These are phyloP conservation scores for Meloidogyne floridensis DNA, from an alignment of 1,140 invertebrate species.

Conservation along the genomic window DNA sequence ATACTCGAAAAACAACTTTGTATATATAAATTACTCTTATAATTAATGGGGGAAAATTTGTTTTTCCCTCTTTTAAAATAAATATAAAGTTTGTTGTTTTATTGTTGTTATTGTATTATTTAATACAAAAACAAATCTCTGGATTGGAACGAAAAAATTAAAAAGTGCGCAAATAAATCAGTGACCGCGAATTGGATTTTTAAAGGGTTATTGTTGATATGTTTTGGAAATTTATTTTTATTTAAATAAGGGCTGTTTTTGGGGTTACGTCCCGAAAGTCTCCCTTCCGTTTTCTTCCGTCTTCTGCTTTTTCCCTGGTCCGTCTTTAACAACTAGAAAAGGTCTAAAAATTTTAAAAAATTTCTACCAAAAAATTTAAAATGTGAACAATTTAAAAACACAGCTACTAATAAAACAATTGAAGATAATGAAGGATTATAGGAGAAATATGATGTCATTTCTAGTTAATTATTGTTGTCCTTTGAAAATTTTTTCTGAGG, in stretches of 20 bases:
- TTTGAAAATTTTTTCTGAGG: not conserved
- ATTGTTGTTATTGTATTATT: not conserved
- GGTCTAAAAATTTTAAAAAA: not conserved
- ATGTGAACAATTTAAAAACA: not conserved
- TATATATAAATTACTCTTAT: not conserved
- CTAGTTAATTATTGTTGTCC: not conserved
- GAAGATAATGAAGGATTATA: not conserved
- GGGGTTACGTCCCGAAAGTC: no score
- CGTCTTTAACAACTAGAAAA: no score
- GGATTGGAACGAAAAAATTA: conserved; percentile 6
- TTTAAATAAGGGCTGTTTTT: no score
- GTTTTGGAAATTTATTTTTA: no score
- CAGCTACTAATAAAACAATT: not conserved
- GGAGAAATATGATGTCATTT: not conserved
- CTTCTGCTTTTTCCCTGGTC: no score
- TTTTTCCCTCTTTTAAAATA: not conserved
- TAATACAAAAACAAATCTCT: not conserved
- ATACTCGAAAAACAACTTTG: not conserved
- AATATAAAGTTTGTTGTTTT: not conserved
- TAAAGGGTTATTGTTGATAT: no score
- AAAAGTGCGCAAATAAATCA: not conserved
- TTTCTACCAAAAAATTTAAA: not conserved
- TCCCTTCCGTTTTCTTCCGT: no score
- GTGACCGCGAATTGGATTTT: not conserved
- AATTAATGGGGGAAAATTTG: no score